phyloP scores from a whole-genome alignment of 2,797 vertebrate genomes.

The Neosilurus hyrtlii region DNA sequence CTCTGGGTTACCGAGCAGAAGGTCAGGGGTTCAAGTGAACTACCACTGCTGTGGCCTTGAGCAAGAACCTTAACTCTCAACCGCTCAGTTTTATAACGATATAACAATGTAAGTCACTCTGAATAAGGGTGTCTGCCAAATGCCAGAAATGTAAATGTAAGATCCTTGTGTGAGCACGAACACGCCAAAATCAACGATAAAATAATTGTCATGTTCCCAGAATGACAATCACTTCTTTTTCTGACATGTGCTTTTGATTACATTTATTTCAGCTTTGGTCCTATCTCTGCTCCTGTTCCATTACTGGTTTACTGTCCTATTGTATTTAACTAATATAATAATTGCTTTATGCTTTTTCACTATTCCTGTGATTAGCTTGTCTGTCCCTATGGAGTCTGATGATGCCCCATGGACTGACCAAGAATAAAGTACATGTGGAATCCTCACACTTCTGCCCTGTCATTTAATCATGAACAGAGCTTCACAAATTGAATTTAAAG shows the following conservation, averaged over 20 bases:
- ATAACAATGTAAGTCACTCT: too few relatives aligned
- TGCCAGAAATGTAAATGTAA: too few relatives aligned
- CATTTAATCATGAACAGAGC: background rate
- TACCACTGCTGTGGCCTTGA: too few relatives aligned
- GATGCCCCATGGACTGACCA: background rate
- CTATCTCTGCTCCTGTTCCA: background rate
- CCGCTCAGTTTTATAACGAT: too few relatives aligned
- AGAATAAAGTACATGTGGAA: background rate
- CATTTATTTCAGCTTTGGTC: background rate
- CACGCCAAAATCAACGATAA: background rate
- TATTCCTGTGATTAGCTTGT: background rate
- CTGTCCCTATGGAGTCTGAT: background rate
- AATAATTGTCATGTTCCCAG: background rate
- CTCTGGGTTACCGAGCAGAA: too few relatives aligned
- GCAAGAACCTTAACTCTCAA: too few relatives aligned
- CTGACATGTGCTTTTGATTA: background rate
- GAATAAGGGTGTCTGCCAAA: too few relatives aligned
- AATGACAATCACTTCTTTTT: background rate
- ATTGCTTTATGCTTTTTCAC: background rate
- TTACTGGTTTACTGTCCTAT: too few relatives aligned
- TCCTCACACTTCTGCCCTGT: background rate
- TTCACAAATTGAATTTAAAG: constrained; percentile 36
- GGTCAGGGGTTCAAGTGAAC: too few relatives aligned
- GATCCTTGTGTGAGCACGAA: background rate
- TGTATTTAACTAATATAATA: background rate